A percentile compares a stretch with the other conserved stretches of the same genome.
Evolutionary conservation across 2,888 invertebrate species (phyloP).

Genomic region (Dolomedes plantarius): DNA sequence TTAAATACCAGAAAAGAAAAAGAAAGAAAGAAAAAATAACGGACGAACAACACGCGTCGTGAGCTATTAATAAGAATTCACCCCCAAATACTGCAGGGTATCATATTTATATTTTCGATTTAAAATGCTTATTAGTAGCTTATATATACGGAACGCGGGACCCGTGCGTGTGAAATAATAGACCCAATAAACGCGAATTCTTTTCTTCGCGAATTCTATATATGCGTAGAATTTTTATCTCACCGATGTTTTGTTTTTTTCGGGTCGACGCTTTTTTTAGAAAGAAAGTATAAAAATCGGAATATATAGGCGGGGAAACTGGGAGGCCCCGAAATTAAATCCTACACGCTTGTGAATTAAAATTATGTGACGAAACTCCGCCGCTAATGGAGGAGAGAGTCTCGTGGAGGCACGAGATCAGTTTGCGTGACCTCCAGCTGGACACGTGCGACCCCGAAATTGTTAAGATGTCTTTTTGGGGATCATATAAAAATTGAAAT

Average conservation of each 20-base stretch:
- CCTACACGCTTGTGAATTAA: slow-evolving; percentile 62
- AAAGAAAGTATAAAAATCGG: background rate
- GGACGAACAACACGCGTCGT: background rate
- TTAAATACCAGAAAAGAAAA: background rate
- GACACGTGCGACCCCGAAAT: slow-evolving; percentile 56
- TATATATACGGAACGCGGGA: background rate
- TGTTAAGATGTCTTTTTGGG: slow-evolving; percentile 27
- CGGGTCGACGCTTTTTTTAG: too few species aligned
- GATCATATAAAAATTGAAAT: slow-evolving; percentile 24
- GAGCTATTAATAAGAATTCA: background rate
- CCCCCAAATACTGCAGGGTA: background rate
- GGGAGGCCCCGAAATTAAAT: slow-evolving; percentile 49
- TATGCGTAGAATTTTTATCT: slow-evolving; percentile 18
- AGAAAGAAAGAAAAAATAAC: too few species aligned
- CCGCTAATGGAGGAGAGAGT: slow-evolving; percentile 22
- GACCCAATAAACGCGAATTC: slow-evolving; percentile 52
- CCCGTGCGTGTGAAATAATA: slow-evolving; percentile 55
- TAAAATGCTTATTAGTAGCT: slow-evolving; percentile 53
- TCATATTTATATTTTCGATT: slow-evolving; percentile 12
- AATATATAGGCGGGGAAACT: background rate
- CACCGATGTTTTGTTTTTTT: slow-evolving; percentile 9
- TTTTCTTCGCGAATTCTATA: background rate
- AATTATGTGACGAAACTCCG: slow-evolving; percentile 62
- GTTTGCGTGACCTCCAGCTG: slow-evolving; percentile 40
- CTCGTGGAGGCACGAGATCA: slow-evolving; percentile 39